Evolutionary conservation across 2,888 invertebrate species (phyloP).

Genomic region (Chrysotoxum bicinctum): DNA sequence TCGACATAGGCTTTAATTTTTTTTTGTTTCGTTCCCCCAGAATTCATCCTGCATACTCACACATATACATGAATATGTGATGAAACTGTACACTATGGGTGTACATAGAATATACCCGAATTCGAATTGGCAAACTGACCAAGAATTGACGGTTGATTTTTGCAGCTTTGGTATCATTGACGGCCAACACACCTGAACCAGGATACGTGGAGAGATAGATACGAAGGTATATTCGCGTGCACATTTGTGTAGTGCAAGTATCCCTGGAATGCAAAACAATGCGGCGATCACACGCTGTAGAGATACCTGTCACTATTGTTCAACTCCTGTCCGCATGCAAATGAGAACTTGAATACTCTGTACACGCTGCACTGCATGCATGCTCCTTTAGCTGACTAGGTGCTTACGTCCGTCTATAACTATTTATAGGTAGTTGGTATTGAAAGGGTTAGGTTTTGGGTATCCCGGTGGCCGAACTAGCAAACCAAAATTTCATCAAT

Average conservation of each 20-base stretch:
- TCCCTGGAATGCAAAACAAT: slow-evolving; percentile 47
- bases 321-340: slow-evolving; percentile 52
- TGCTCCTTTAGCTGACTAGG: neutral
- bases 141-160: slow-evolving; percentile 58
- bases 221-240: neutral
- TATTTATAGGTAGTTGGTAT: neutral
- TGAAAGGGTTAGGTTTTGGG: neutral
- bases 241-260: neutral
- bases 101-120: neutral
- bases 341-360: slow-evolving; percentile 21
- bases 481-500: slow-evolving; percentile 67
- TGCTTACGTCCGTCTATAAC: neutral
- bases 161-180: slow-evolving; percentile 37
- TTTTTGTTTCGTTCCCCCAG: neutral
- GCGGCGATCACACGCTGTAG: slow-evolving; percentile 51
- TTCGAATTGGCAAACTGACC: slow-evolving; percentile 45
- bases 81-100: neutral
- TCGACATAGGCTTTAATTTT: neutral
- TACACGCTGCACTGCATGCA: neutral
- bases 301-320: slow-evolving; percentile 60
- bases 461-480: slow-evolving; percentile 6
- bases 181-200: neutral
- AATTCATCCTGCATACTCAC: neutral
- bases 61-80: neutral
- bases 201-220: neutral